Evolutionary conservation across 2,888 invertebrate genomes (phyloP), one percentile per base, ranked within the genome.

Genomic region (Acanthococcus lagerstroemiae): DNA sequence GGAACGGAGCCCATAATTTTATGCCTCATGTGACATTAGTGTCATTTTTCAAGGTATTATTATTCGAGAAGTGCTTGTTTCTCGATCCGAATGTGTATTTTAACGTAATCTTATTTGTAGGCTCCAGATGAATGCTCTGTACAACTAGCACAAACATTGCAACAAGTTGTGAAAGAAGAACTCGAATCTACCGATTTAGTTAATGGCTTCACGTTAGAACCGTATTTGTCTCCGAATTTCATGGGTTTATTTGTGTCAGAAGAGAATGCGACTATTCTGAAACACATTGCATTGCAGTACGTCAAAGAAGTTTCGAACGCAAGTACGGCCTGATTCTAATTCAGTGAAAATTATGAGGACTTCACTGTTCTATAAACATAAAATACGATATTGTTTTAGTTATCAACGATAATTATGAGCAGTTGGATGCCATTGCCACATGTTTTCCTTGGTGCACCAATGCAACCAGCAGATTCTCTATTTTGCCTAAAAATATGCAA

Each of bases 1-100:
- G 92, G 88, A 94, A 93, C 78, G 89, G 90, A 22, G 91, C 91
- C 1, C 93, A 92, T 73, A 90, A 90, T 75, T 91, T 86, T 76
- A 85, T 89, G 67, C 93, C 93, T 1, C 94, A 94, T 74, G 88
- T 94, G 70, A 94, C 93, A 6, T 79, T 94, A 65, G 89, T 91
- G 65, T 87, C 90, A 15, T 92, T 90, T 77, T 94, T 94, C 73
- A 87, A 88, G 81, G 90, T 88, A 80, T 70, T 70, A 27, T 37
- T 52, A 44, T 37, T 37, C 3, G 37, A 2, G n/a, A 37, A 15
- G 12, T 5, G 37, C 19, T 25, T 45, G 15, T 37, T 55, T 15
- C 15, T 21, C 37, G 22, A 22, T 46, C 26, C 44, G 4, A 25
- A 12, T 19, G 27, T 60, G 21, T 30, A 54, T 22, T 60, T 24